A percentile compares a stretch with the other conserved stretches of the same genome.
These are phyloP conservation scores for Baccha elongata DNA, from an alignment of 2,888 invertebrate species.

Conservation along the genomic window DNA sequence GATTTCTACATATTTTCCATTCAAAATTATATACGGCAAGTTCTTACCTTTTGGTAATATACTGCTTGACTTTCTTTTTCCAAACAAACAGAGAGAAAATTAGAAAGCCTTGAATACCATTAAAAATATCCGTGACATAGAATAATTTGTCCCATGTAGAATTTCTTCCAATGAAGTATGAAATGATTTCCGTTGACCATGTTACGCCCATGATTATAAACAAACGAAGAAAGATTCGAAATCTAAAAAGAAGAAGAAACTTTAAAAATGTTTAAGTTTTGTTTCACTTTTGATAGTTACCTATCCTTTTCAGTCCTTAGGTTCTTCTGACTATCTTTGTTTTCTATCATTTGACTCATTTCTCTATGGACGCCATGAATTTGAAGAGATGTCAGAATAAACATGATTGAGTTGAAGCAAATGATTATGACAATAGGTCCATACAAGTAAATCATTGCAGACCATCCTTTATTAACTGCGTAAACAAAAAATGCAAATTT, in stretches of 20 bases:
- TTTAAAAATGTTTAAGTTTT: too few species aligned
- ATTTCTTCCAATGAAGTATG: constrained; percentile 85
- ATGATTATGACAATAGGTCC: constrained; percentile 79
- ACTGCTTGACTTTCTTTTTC: constrained; percentile 83
- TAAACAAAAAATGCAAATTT: too few species aligned
- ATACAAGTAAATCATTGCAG: constrained; percentile 80
- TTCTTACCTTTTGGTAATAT: constrained; percentile 80
- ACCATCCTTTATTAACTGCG: constrained; percentile 78
- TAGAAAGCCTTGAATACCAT: constrained; percentile 85
- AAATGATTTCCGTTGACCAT: constrained; percentile 91
- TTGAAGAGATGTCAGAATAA: constrained; percentile 80
- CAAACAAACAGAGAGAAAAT: constrained; percentile 86
- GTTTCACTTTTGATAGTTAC: too few species aligned
- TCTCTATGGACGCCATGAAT: constrained; percentile 80
- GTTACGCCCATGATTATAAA: constrained; percentile 94
- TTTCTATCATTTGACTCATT: constrained; percentile 80
- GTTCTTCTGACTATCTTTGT: constrained; percentile 80
- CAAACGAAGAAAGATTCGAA: constrained; percentile 90
- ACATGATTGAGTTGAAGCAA: constrained; percentile 80
- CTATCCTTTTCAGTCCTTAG: constrained; percentile 81
- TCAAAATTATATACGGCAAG: too few species aligned
- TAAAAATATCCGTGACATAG: constrained; percentile 84
- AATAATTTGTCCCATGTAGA: constrained; percentile 78
- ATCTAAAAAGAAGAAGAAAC: constrained; percentile 84
- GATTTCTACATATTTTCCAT: neutral